Conservation (phyloP, 2,797 vertebrate species). For the Muscicapa striata region DNA sequence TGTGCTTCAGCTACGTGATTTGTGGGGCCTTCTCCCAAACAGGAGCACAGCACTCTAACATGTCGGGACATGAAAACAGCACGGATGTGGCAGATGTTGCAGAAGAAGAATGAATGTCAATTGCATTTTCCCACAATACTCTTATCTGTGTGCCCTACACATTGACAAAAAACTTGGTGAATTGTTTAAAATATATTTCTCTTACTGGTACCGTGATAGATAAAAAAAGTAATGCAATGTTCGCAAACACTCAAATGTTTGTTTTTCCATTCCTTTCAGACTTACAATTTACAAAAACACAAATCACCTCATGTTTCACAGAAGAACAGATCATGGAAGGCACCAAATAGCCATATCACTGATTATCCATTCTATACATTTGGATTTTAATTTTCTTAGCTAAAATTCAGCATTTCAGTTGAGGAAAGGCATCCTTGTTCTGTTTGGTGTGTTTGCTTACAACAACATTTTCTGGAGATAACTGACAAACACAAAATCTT, state of each 20-base stretch:
- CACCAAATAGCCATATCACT: background rate
- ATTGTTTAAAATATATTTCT: background rate
- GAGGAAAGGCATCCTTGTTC: background rate
- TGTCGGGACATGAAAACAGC: background rate
- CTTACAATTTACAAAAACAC: background rate
- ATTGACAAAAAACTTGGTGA: background rate
- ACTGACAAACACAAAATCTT: background rate
- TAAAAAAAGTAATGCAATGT: background rate
- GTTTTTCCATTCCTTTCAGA: conserved; percentile 2
- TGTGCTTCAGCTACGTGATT: background rate
- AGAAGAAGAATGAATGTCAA: background rate
- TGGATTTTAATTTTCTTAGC: background rate
- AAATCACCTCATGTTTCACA: background rate
- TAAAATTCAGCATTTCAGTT: background rate
- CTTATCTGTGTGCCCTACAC: background rate
- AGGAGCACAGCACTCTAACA: background rate
- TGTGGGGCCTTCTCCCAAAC: background rate
- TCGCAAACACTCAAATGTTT: conserved; percentile 23
- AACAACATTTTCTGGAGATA: background rate
- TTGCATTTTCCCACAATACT: background rate
- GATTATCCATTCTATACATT: background rate
- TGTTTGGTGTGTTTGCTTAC: background rate
- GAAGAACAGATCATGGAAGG: background rate
- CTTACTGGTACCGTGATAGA: background rate
- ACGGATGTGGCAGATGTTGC: background rate